A percentile compares a stretch with the other conserved stretches of the same genome.
Evolutionary conservation across 2,888 invertebrate species (phyloP).

Genomic region (Kryphioiulus occultus): DNA sequence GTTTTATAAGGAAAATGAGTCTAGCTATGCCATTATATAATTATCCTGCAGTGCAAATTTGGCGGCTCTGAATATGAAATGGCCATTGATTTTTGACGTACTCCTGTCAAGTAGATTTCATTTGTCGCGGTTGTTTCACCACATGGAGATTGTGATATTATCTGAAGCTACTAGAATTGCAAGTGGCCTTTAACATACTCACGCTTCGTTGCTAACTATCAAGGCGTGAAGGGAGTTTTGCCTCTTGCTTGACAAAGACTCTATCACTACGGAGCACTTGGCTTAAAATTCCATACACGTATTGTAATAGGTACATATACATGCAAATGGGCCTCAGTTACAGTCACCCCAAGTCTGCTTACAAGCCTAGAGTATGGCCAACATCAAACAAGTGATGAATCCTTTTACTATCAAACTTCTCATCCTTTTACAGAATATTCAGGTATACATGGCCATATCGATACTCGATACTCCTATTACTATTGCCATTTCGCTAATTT

Average conservation of each 20-base stretch:
- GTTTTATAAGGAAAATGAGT: too few relatives aligned
- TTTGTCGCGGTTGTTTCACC: conserved; percentile 11
- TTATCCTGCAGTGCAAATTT: background rate
- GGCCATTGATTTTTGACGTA: background rate
- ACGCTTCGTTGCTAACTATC: conserved; percentile 14
- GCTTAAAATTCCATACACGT: background rate
- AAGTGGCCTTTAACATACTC: background rate
- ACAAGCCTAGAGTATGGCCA: background rate
- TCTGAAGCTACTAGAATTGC: background rate
- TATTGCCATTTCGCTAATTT: too few relatives aligned
- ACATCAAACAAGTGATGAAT: background rate
- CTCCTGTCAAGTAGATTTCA: background rate
- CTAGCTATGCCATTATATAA: background rate
- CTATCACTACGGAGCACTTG: background rate
- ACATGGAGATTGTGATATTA: background rate
- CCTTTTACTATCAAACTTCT: background rate
- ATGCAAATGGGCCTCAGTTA: background rate
- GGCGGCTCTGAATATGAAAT: background rate
- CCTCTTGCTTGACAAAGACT: background rate
- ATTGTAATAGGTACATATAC: background rate
- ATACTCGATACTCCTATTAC: too few relatives aligned
- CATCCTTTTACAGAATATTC: too few relatives aligned
- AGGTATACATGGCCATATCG: too few relatives aligned
- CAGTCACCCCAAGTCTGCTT: background rate
- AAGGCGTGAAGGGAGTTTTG: background rate